Conservation (phyloP, 2,113 vertebrate genomes). For the Dasyprocta punctata region DNA sequence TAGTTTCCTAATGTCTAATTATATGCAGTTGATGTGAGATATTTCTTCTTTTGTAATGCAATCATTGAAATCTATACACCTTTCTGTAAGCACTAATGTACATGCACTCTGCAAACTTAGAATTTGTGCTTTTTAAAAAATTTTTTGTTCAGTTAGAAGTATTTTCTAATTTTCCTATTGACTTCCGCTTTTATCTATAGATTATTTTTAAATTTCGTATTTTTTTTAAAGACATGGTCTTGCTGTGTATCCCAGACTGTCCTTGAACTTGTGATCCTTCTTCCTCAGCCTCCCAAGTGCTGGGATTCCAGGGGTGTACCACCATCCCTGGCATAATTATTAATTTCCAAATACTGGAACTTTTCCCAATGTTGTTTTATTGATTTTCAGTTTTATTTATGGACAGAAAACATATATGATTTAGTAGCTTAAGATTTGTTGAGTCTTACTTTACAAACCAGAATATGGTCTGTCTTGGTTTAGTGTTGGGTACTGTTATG, state of each 20-base stretch:
- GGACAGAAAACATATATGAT: background rate
- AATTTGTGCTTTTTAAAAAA: background rate
- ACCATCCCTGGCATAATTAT: background rate
- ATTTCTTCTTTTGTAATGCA: background rate
- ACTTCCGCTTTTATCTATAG: background rate
- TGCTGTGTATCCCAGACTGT: background rate
- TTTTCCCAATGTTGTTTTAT: background rate
- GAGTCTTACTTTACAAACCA: background rate
- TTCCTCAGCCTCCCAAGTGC: background rate
- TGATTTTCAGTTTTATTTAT: conserved; percentile 6
- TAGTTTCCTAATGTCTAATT: background rate
- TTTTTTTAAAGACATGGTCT: background rate
- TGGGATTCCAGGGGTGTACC: background rate
- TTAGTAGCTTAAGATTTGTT: background rate
- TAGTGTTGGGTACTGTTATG: no score
- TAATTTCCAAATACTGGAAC: background rate
- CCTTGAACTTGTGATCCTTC: background rate
- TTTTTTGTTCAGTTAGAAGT: background rate
- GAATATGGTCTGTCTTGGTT: background rate
- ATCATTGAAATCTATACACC: background rate
- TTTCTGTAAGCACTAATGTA: background rate
- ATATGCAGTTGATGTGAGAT: background rate
- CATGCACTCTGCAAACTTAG: background rate
- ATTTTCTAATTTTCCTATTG: background rate
- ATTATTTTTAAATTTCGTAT: background rate